Base-by-base conservation (phyloP, 2,888 invertebrate genomes). In the Lasioglossum morio region DNA sequence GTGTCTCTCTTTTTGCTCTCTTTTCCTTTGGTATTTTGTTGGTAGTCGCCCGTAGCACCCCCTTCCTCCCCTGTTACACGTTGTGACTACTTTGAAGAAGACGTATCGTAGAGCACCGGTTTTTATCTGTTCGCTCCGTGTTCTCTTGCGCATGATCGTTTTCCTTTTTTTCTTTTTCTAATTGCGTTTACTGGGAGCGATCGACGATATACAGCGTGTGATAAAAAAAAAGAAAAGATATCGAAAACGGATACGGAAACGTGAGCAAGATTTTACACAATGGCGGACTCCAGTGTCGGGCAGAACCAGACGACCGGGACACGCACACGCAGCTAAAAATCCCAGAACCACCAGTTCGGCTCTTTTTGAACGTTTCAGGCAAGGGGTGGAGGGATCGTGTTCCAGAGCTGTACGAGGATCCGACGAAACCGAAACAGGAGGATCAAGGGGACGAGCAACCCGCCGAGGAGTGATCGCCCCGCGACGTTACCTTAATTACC, bases 361-460 rank as follows among this genome's bases (percentile, higher is more conserved):
- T 84, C 81, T 87, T 86, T 93, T 94, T 92, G 30, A 94, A 95
- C 93, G 92, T 95, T 95, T 95, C 95, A 95, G 95, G 95, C 95
- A 94, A 93, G 88, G 94, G 95, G 91, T 95, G 95, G 95, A 94
- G 95, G 92, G 93, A 94, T 90, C 95, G 94, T 92, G 94, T 95
- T 89, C 95, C 95, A 87, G 95, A 95, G 93, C 94, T 95, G 90
- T 94, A 95, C 92, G 92, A 95, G 92, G 94, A 94, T 60, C 94
- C 95, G 80, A 92, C 92, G 87, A 93, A 94, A 91, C 88, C 91
- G 88, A 92, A 92, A 92, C 92, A 92, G 89, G 78, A 84, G 80
- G 88, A 88, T 83, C 84, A 87, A 57, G 92, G 69, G 66, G 69
- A 30, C 43, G 87, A 72, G 60, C 81, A 46, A 53, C n/a, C 40